These are phyloP conservation scores for Naso thynnoides DNA, from an alignment of 2,797 vertebrate genomes.

Conservation along the genomic window DNA sequence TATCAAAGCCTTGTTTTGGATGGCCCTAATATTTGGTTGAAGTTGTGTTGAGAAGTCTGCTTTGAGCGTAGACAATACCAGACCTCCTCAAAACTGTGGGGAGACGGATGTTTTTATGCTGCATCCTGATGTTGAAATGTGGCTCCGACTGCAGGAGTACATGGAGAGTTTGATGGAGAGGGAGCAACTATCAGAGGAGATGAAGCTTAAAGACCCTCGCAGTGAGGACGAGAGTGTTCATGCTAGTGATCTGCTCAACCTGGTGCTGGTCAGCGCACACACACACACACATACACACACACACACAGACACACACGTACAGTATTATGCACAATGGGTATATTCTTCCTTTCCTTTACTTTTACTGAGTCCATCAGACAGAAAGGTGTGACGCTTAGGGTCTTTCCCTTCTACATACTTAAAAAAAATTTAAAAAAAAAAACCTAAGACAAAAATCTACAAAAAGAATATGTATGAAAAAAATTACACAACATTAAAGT, in stretches of 20 bases:
- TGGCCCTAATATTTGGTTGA: neutral
- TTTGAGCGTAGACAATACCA: neutral
- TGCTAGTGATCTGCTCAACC: conserved; percentile 82
- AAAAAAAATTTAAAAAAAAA: neutral
- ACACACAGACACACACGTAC: conserved; percentile 9
- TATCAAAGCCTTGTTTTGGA: neutral
- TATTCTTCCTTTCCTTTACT: neutral
- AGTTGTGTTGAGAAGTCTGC: no score
- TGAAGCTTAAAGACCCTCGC: conserved; percentile 87
- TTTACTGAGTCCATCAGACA: neutral
- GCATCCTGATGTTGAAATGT: conserved; percentile 14
- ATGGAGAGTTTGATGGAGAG: conserved; percentile 86
- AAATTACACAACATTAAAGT: neutral
- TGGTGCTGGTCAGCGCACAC: conserved; percentile 82
- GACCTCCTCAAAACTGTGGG: neutral
- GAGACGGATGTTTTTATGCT: neutral
- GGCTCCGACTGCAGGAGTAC: conserved; percentile 84
- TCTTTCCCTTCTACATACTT: neutral
- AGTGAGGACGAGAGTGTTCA: conserved; percentile 81
- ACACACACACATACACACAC: neutral
- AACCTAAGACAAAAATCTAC: neutral
- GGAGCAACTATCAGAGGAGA: conserved; percentile 83
- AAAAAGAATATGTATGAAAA: neutral
- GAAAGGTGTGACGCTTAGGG: neutral
- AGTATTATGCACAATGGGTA: neutral